Percentiles rank a stretch among this genome's conserved stretches.
Evolutionary conservation across 2,113 vertebrate genomes (phyloP).

Genomic region (Sakesphorus luctuosus): DNA sequence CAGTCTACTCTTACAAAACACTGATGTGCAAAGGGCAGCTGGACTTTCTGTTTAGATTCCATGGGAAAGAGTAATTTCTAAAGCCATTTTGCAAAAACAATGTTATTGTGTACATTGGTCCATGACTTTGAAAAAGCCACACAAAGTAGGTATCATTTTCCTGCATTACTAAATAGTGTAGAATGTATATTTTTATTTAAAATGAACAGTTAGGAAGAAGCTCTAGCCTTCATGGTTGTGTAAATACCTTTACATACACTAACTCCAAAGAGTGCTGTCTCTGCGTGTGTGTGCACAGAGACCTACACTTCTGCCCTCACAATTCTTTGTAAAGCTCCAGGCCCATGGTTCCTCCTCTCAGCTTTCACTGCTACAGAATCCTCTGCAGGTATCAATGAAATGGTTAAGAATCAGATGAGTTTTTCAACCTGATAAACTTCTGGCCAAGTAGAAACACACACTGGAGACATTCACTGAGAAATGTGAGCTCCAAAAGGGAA

Average conservation of each 20-base stretch:
- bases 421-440: neutral
- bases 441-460: neutral
- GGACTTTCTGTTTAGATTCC: conserved; percentile 26
- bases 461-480: neutral
- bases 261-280: neutral
- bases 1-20: conserved; percentile 9
- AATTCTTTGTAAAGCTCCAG: neutral
- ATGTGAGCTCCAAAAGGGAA: neutral
- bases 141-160: neutral
- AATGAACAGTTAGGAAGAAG: neutral
- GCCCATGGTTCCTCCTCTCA: neutral
- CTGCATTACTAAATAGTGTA: neutral
- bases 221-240: neutral
- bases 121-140: neutral
- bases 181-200: neutral
- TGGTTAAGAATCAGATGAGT: neutral
- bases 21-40: neutral
- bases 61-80: conserved; percentile 25
- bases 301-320: neutral
- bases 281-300: neutral
- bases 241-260: neutral
- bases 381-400: neutral
- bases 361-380: neutral
- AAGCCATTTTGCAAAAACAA: neutral
- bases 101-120: neutral